phyloP scores from a whole-genome alignment of 2,888 invertebrate genomes.

The Aspidiotus rigidus region DNA sequence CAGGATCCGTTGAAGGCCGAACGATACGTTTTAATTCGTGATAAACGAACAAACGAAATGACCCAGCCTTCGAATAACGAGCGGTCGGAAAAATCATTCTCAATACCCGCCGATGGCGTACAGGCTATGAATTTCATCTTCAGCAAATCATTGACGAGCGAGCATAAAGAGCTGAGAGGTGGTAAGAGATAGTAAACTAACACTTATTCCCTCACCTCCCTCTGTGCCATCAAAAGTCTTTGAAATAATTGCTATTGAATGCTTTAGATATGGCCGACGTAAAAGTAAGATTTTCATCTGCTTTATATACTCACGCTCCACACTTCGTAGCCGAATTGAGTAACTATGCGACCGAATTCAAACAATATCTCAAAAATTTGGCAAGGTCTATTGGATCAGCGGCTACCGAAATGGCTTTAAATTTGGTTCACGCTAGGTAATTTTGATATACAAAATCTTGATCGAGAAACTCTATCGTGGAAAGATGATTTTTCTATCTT shows the following conservation, averaged over 20 bases:
- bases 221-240: too few species aligned
- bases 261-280: conserved; percentile 39
- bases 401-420: conserved; percentile 88
- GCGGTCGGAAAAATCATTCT: conserved; percentile 42
- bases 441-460: neutral
- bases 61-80: conserved; percentile 41
- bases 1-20: conserved; percentile 55
- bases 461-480: neutral
- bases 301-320: conserved; percentile 89
- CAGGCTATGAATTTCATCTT: conserved; percentile 30
- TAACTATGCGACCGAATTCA: conserved; percentile 82
- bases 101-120: conserved; percentile 13
- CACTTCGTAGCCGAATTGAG: conserved; percentile 74
- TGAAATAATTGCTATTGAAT: neutral
- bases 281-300: conserved; percentile 67
- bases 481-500: neutral
- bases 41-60: conserved; percentile 42
- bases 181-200: too few species aligned
- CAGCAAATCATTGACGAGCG: conserved; percentile 17
- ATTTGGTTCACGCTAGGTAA: conserved; percentile 64
- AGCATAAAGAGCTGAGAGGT: conserved; percentile 3
- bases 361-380: conserved; percentile 73
- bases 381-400: conserved; percentile 79
- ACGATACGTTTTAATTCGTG: conserved; percentile 29
- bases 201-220: too few species aligned